Conservation (phyloP, 2,113 vertebrate species). For the Sula dactylatra region DNA sequence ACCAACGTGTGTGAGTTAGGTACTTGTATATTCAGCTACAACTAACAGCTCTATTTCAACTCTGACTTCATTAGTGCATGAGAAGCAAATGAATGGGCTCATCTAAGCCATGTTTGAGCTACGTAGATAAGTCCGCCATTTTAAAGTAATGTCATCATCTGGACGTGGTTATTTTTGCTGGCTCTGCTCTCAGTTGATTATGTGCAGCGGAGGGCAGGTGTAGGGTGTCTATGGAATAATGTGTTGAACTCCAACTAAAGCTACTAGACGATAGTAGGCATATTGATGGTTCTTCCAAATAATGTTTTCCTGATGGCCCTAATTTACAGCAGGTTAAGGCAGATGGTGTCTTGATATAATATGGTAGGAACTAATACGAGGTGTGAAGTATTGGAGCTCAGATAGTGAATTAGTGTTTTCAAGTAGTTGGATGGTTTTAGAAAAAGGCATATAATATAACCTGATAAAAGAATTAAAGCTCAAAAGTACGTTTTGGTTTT, state of each 20-base stretch:
- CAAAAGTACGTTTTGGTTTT: not conserved
- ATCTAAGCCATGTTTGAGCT: not conserved
- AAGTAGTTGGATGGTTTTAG: not conserved
- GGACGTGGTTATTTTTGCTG: not conserved
- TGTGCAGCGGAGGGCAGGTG: fast-evolving
- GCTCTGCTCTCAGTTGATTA: not conserved
- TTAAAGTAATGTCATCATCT: not conserved
- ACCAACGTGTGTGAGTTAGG: fast-evolving
- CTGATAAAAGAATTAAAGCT: not conserved
- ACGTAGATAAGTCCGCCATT: not conserved
- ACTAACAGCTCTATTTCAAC: not conserved
- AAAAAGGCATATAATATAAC: not conserved
- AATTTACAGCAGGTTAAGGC: not conserved
- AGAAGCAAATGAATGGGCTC: not conserved
- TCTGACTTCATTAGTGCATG: not conserved
- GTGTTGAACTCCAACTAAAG: not conserved
- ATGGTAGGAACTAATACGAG: not conserved
- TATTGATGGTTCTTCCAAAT: not conserved
- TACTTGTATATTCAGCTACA: not conserved
- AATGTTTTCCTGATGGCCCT: not conserved
- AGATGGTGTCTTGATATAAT: not conserved
- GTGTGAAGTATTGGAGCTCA: not conserved
- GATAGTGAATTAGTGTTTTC: not conserved
- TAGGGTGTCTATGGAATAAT: not conserved
- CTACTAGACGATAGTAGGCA: not conserved